These are phyloP conservation scores for Struthidea cinerea DNA, from an alignment of 2,113 vertebrate species.

Conservation along the genomic window DNA sequence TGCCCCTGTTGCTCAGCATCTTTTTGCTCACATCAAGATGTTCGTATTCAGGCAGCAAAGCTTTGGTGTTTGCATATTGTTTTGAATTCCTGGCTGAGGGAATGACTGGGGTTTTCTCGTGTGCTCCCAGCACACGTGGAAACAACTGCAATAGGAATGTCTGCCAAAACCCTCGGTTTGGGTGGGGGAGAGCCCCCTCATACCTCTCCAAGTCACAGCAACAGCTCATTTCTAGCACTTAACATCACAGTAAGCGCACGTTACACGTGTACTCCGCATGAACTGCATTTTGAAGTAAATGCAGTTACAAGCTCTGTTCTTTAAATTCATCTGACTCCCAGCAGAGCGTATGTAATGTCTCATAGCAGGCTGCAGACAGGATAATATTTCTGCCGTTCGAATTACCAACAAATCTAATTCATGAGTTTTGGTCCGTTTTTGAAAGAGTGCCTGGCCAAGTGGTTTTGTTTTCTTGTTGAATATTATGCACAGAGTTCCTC, in stretches of 20 bases:
- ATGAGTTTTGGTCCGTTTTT: constrained; percentile 20
- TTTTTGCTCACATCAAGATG: background rate
- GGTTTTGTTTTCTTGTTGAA: constrained; percentile 55
- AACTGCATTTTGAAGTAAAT: constrained; percentile 34
- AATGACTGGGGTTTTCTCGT: background rate
- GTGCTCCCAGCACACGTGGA: background rate
- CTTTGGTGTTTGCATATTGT: background rate
- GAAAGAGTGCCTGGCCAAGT: constrained; percentile 11
- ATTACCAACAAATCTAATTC: constrained; percentile 43
- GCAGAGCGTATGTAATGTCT: constrained; percentile 34
- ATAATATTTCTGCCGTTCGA: constrained; percentile 29
- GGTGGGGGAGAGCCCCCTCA: background rate
- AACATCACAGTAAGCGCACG: background rate
- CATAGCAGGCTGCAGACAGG: constrained; percentile 24
- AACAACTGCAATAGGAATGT: background rate
- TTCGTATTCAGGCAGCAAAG: background rate
- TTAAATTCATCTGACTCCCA: constrained; percentile 13
- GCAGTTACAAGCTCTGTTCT: background rate
- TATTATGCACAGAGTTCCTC: background rate
- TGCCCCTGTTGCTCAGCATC: background rate
- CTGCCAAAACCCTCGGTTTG: background rate
- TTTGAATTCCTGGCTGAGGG: background rate
- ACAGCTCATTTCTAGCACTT: background rate
- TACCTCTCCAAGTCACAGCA: background rate
- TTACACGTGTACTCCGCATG: background rate